Evolutionary conservation across 2,113 vertebrate genomes (phyloP), one percentile per base, ranked within the genome.

Genomic region (Notechis scutatus): DNA sequence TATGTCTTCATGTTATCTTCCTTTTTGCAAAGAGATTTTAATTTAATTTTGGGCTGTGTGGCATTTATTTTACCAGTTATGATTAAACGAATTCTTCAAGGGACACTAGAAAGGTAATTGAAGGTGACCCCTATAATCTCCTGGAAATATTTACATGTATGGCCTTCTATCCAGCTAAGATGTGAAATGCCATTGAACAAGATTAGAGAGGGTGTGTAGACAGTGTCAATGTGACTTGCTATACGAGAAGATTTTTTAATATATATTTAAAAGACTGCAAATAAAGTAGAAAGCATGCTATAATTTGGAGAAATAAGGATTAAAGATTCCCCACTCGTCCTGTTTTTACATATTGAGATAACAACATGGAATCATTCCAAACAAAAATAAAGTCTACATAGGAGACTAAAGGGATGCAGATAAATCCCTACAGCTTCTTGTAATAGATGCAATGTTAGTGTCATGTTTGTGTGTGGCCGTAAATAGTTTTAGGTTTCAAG

Each of bases 251-350:
- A n/a, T 85, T 42, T 74, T 20, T 55, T 86, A 42, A 24, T 9
- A 9, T 26, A 59, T 26, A 95, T 95, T 95, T 95, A 94, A 90
- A 94, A 97, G 95, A 92, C 93, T 96, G 95, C 96, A 96, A 97
- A 95, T 91, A 93, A 94, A 97, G 95, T 95, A 95, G 97, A 97
- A 97, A 93, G 95, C 90, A 96, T 97, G 97, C 98, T 97, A 96
- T 97, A 97, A 98, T 98, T 97, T 97, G 95, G 95, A 96, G 95
- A 97, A 98, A 97, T 95, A 96, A 96, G 97, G 97, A 97, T 98
- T 98, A 97, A 97, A 97, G 97, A 93, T 97, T 97, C 97, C 93
- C 96, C 97, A 95, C 95, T 97, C 97, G 94, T 92, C 97, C 97
- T 97, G 97, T 96, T 98, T 95, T 95, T 94, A 21, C 94, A 95